These are phyloP conservation scores for Carposina sasakii DNA, from an alignment of 1,140 invertebrate genomes.

Conservation along the genomic window DNA sequence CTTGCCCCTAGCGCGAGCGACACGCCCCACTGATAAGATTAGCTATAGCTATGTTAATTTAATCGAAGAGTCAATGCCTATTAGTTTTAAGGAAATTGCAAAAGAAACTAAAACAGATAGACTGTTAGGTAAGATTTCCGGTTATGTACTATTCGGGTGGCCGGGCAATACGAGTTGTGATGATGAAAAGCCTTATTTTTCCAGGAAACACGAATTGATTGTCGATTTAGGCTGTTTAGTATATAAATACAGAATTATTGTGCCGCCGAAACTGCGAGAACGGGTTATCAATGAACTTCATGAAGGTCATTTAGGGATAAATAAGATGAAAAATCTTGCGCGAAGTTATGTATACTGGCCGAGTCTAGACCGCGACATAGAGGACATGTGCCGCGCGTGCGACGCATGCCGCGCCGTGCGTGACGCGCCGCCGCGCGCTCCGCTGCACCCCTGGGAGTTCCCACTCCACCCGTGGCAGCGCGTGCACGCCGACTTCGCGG, in stretches of 20 bases:
- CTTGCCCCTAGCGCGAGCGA: constrained; percentile 15
- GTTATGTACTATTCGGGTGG: constrained; percentile 26
- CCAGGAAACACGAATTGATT: constrained; percentile 10
- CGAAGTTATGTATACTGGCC: constrained; percentile 64
- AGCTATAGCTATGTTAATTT: constrained; percentile 12
- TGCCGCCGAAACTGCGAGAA: constrained; percentile 33
- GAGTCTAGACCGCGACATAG: constrained; percentile 54
- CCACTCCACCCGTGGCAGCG: constrained; percentile 32
- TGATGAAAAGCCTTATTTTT: constrained; percentile 15
- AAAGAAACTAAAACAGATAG: constrained; percentile 23
- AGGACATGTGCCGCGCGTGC: constrained; percentile 25
- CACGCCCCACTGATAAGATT: not conserved
- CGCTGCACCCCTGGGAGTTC: constrained; percentile 35
- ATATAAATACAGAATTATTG: constrained; percentile 36
- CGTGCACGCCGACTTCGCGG: constrained; percentile 17
- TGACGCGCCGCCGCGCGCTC: constrained; percentile 26
- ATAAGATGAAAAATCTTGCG: constrained; percentile 64
- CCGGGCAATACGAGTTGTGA: not conserved
- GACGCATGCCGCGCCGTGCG: constrained; percentile 25
- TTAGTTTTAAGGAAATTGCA: constrained; percentile 27
- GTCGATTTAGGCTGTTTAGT: constrained; percentile 12
- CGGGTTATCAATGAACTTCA: constrained; percentile 56
- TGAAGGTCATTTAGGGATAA: constrained; percentile 52
- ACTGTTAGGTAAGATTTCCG: constrained; percentile 23
- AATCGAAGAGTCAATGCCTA: constrained; percentile 16